Conservation (phyloP, 2,888 invertebrate species). For the Isoperla grammatica region DNA sequence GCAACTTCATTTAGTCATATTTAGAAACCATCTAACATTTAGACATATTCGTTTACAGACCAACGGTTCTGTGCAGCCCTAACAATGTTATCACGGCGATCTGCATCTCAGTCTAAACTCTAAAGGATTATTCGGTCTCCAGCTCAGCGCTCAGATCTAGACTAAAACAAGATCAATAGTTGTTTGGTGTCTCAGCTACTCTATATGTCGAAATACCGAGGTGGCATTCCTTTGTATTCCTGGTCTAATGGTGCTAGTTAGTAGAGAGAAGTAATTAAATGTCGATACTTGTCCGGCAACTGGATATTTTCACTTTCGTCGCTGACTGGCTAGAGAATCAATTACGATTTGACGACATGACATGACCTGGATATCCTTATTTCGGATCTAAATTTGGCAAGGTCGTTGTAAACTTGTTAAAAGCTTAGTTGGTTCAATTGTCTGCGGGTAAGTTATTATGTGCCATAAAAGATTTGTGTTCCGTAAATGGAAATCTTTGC, state of each 20-base stretch:
- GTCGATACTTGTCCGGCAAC: no score
- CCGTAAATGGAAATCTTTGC: no score
- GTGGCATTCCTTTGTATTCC: constrained; percentile 9
- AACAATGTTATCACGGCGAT: no score
- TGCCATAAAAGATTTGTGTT: no score
- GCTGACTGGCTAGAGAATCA: constrained; percentile 8
- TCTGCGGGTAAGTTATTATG: no score
- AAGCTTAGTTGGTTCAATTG: no score
- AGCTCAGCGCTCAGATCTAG: background rate
- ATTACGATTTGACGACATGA: constrained; percentile 15
- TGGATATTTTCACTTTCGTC: constrained; percentile 11
- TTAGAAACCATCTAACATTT: no score
- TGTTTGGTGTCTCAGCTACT: constrained; percentile 1
- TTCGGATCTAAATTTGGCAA: background rate
- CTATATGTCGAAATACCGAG: constrained; percentile 3
- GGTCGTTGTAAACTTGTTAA: background rate
- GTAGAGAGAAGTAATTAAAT: background rate
- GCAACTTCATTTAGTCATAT: no score
- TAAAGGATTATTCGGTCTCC: constrained; percentile 11
- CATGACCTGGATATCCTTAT: constrained; percentile 5
- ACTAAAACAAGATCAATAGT: background rate
- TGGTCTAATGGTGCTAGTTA: constrained; percentile 9
- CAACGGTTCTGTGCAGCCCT: no score
- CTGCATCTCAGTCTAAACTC: no score
- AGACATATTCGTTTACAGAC: no score